These are phyloP conservation scores for Meloidogyne floridensis DNA, from an alignment of 1,140 invertebrate genomes.

Conservation along the genomic window DNA sequence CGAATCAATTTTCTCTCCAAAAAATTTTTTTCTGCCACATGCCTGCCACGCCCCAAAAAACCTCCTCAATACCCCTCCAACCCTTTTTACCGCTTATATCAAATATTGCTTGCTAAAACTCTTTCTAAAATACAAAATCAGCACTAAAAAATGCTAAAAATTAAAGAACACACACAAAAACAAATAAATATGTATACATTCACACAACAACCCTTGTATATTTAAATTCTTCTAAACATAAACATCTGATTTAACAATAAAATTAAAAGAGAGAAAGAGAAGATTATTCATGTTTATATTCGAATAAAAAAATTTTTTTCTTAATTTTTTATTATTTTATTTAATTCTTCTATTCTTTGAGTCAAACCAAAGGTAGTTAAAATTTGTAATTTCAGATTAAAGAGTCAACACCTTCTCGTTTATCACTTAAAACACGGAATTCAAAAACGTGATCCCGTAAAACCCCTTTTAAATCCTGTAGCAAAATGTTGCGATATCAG, in stretches of 20 bases:
- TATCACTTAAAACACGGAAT: too few species aligned
- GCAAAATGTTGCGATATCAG: too few species aligned
- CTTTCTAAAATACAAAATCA: background rate
- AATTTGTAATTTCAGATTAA: too few species aligned
- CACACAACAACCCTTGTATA: background rate
- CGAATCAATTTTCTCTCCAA: background rate
- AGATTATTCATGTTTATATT: too few species aligned
- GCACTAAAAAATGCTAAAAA: constrained; percentile 2
- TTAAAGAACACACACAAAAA: background rate
- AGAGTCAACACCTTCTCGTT: too few species aligned
- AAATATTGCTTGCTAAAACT: background rate
- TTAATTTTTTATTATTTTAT: background rate
- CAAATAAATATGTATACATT: background rate
- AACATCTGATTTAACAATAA: background rate
- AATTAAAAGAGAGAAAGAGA: background rate
- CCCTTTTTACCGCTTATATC: background rate
- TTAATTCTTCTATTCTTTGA: too few species aligned
- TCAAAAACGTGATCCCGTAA: too few species aligned
- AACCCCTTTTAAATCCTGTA: too few species aligned
- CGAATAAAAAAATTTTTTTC: background rate
- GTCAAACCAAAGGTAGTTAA: too few species aligned
- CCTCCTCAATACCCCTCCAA: background rate
- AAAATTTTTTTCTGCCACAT: background rate
- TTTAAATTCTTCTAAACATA: background rate
- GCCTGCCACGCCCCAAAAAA: background rate